These are phyloP conservation scores for Batillaria attramentaria DNA, from an alignment of 1,140 invertebrate genomes.

Conservation along the genomic window DNA sequence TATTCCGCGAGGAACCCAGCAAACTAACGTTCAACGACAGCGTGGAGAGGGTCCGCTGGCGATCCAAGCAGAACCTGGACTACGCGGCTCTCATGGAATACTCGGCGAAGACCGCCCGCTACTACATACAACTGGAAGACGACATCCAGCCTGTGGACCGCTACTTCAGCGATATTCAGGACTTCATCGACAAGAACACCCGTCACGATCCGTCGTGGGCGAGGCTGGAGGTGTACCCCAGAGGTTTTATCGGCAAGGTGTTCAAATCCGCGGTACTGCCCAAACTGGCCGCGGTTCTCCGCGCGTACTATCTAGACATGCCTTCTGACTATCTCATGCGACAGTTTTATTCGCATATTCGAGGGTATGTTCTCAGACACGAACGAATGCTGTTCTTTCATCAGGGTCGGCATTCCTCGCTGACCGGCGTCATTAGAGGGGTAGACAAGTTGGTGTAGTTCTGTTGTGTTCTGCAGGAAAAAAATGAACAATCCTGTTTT, in stretches of 20 bases:
- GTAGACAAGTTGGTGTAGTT: slow-evolving; percentile 37
- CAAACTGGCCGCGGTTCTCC: slow-evolving; percentile 54
- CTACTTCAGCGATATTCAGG: slow-evolving; percentile 59
- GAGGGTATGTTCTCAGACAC: background rate
- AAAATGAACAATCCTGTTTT: too few relatives aligned
- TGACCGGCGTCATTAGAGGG: slow-evolving; percentile 49
- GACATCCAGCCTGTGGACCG: slow-evolving; percentile 62
- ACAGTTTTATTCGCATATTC: slow-evolving; percentile 62
- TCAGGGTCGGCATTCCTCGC: slow-evolving; percentile 59
- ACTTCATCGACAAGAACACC: slow-evolving; percentile 48
- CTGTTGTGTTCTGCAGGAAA: too few relatives aligned
- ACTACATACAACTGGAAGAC: slow-evolving; percentile 68
- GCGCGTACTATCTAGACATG: slow-evolving; percentile 62
- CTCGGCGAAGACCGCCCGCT: slow-evolving; percentile 54
- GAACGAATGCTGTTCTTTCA: background rate
- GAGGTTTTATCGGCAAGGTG: slow-evolving; percentile 70
- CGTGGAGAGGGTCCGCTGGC: slow-evolving; percentile 61
- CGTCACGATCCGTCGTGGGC: slow-evolving; percentile 54
- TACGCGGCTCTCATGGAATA: slow-evolving; percentile 67
- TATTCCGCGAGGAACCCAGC: slow-evolving; percentile 52
- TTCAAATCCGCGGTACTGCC: slow-evolving; percentile 57
- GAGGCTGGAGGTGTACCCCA: slow-evolving; percentile 64
- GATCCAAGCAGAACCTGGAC: slow-evolving; percentile 70
- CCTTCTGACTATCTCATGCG: slow-evolving; percentile 66
- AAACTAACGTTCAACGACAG: slow-evolving; percentile 64